Base-by-base conservation (phyloP, 2,113 vertebrate genomes). In the Corythaixoides concolor region DNA sequence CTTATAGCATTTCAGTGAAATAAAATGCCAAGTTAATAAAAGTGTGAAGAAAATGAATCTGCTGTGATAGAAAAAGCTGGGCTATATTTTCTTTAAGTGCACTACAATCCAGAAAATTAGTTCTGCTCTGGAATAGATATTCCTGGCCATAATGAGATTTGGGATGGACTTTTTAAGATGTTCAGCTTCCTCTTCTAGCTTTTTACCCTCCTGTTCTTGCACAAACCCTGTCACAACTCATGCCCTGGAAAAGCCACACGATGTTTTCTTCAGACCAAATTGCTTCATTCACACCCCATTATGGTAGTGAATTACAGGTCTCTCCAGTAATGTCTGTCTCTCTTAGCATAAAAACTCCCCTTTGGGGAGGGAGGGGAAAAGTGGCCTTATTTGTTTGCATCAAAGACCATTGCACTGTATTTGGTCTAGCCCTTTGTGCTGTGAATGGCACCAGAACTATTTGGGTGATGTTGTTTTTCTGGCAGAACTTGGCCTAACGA, bases 11-110 rank as follows among this genome's bases (percentile, higher is more conserved):
- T 83, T 86, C 63, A 43, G 15, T 77, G 55, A 93, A 93, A 85
- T 89, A 59, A 92, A 97, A 89, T 77, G n/a, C 35, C 21, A 59
- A 86, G 67, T 62, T 88, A 90, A 92, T 95, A 73, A 50, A 91
- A 69, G 12, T 56, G 19, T 49, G 55, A 92, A 81, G 59, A 94
- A 88, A 82, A 85, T 52, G 9, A 60, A 90, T 77, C 59, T 74
- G 6, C 59, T 59, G 15, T 43, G 18, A n/a, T 43, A 66, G 12
- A 90, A 93, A 83, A 80, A 45, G 6, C 10, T 45, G 9, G 19
- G 13, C 63, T 79, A 1, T 69, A 21, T 83, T 78, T 89, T 86
- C 47, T 85, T 63, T 66, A 80, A 70, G 49, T 55, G 28, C 15
- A 15, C 33, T 66, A 45, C 24, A 88, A 70, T 49, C 28, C 37